Evolutionary conservation across 2,797 vertebrate species (phyloP).

Genomic region (Sus cebifrons): DNA sequence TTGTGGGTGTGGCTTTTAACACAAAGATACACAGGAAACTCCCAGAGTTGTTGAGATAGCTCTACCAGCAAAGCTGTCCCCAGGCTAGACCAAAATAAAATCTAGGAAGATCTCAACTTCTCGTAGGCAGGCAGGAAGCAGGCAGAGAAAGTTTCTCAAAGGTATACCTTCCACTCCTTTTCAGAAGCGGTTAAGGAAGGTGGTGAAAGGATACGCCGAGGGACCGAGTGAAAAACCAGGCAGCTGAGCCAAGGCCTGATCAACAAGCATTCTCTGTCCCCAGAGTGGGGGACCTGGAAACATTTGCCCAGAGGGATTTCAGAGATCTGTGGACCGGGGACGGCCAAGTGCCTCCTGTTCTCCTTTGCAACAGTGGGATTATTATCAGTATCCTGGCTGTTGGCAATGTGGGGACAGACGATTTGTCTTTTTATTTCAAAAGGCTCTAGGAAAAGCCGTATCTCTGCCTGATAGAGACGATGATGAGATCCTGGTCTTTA

Average conservation of each 20-base stretch:
- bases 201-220: neutral
- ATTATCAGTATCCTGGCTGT: fast-evolving
- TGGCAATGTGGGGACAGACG: neutral
- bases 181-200: neutral
- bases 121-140: neutral
- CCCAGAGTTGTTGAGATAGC: neutral
- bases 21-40: neutral
- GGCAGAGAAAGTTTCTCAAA: neutral
- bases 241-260: neutral
- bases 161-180: neutral
- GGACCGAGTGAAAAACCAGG: neutral
- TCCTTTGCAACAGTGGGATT: neutral
- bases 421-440: neutral
- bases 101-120: neutral
- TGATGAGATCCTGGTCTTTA: fast-evolving
- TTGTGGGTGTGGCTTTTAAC: too few species aligned
- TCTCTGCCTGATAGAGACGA: neutral
- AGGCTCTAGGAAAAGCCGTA: neutral
- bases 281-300: too few species aligned
- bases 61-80: neutral
- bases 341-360: neutral
- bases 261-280: neutral
- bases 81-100: neutral
- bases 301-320: neutral
- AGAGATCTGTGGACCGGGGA: neutral